These are phyloP conservation scores for Cyanocitta stelleri DNA, from an alignment of 2,113 vertebrate genomes.

Conservation along the genomic window DNA sequence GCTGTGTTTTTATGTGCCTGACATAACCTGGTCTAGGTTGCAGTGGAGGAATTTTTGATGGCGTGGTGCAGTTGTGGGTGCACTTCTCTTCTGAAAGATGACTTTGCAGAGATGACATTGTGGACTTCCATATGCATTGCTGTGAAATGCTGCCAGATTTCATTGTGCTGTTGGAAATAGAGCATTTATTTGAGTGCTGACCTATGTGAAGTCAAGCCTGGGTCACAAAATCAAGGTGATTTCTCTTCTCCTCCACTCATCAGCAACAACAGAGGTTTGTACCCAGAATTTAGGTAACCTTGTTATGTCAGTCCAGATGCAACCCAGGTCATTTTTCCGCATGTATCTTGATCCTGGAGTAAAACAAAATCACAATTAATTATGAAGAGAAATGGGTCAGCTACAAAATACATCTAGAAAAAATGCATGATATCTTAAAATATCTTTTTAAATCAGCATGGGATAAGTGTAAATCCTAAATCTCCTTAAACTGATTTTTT, in stretches of 20 bases:
- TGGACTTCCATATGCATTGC: not conserved
- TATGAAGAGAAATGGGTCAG: slow-evolving; percentile 1
- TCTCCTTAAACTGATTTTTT: slow-evolving; percentile 12
- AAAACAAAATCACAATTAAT: not conserved
- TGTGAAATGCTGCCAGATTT: slow-evolving; percentile 8
- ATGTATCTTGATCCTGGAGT: not conserved
- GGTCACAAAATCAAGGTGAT: not conserved
- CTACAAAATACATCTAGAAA: not conserved
- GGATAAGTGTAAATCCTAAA: slow-evolving; percentile 15
- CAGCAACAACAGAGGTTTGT: not conserved
- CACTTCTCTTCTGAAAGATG: not conserved
- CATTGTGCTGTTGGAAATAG: not conserved
- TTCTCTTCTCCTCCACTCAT: not conserved
- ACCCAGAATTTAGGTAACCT: not conserved
- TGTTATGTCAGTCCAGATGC: not conserved
- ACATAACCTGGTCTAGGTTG: not conserved
- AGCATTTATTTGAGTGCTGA: not conserved
- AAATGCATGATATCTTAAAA: not conserved
- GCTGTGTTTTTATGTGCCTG: not conserved
- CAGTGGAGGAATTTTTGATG: not conserved
- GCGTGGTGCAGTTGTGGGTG: not conserved
- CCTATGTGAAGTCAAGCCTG: not conserved
- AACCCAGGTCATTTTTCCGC: not conserved
- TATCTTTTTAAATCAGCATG: not conserved
- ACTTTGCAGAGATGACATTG: slow-evolving; percentile 7